Percentiles rank a stretch among this genome's conserved stretches.
Evolutionary conservation across 2,113 vertebrate genomes (phyloP).

Genomic region (Naja naja): DNA sequence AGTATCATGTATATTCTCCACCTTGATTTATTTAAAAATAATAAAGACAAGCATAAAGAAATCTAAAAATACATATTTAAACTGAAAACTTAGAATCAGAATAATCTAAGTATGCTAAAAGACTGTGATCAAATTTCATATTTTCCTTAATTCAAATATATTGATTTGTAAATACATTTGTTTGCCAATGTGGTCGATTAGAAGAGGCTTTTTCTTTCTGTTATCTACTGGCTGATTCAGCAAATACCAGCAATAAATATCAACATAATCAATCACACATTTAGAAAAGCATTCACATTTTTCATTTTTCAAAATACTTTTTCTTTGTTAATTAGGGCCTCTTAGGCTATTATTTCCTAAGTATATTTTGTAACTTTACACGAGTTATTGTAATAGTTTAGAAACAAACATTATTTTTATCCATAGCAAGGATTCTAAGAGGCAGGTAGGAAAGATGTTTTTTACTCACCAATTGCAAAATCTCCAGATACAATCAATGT

Average conservation of each 20-base stretch:
- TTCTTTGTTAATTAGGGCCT: background rate
- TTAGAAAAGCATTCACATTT: background rate
- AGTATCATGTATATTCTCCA: background rate
- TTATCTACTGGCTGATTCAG: background rate
- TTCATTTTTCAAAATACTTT: background rate
- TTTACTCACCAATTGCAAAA: background rate
- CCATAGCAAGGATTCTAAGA: background rate
- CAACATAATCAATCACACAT: background rate
- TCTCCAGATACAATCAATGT: background rate
- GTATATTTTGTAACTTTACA: background rate
- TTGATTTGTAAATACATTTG: background rate
- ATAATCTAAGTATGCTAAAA: background rate
- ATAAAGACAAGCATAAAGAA: background rate
- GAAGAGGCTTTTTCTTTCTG: background rate
- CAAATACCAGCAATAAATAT: background rate
- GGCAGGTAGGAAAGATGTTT: background rate
- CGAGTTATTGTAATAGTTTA: background rate
- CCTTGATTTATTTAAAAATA: background rate
- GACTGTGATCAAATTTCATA: background rate
- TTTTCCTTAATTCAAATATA: background rate
- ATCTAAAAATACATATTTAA: background rate
- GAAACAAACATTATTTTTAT: background rate
- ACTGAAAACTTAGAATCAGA: background rate
- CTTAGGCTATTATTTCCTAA: background rate
- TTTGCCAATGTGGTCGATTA: background rate